phyloP scores from a whole-genome alignment of 2,888 invertebrate genomes.

The Marronus borbonicus region DNA sequence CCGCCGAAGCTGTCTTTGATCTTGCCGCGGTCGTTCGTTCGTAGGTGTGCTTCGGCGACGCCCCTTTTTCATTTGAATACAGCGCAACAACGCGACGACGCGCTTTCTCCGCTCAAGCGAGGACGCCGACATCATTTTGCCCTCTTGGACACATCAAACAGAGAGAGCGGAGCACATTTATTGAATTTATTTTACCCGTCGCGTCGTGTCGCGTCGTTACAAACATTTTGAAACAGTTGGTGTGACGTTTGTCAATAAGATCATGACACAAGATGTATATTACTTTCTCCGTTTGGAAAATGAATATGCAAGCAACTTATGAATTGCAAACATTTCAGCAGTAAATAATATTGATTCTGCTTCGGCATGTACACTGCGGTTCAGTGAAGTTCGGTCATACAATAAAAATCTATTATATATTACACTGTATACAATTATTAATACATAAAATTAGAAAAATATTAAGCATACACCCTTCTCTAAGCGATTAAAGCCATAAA shows the following conservation, averaged over 20 bases:
- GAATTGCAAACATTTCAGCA: too few species aligned
- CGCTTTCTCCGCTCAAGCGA: conserved; percentile 36
- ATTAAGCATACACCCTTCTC: too few species aligned
- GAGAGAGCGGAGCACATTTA: conserved; percentile 5
- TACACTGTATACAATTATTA: too few species aligned
- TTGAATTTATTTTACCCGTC: conserved; percentile 33
- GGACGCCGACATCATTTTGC: conserved; percentile 22
- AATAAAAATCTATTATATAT: too few species aligned
- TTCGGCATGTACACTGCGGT: too few species aligned
- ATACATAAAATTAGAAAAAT: too few species aligned
- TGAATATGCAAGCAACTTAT: too few species aligned
- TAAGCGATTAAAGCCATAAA: too few species aligned
- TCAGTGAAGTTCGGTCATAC: too few species aligned
- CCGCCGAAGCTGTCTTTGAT: conserved; percentile 54
- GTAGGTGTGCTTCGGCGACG: conserved; percentile 48
- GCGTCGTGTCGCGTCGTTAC: background rate
- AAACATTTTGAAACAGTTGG: conserved; percentile 38
- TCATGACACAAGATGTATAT: conserved; percentile 9
- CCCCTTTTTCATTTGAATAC: conserved; percentile 52
- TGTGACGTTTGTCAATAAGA: conserved; percentile 36
- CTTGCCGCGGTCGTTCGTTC: conserved; percentile 53
- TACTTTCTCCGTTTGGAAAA: background rate
- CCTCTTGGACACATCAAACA: background rate
- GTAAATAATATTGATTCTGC: too few species aligned
- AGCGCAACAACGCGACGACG: conserved; percentile 44